Conservation (phyloP, 2,888 invertebrate species). For the Phytoseiulus persimilis region DNA sequence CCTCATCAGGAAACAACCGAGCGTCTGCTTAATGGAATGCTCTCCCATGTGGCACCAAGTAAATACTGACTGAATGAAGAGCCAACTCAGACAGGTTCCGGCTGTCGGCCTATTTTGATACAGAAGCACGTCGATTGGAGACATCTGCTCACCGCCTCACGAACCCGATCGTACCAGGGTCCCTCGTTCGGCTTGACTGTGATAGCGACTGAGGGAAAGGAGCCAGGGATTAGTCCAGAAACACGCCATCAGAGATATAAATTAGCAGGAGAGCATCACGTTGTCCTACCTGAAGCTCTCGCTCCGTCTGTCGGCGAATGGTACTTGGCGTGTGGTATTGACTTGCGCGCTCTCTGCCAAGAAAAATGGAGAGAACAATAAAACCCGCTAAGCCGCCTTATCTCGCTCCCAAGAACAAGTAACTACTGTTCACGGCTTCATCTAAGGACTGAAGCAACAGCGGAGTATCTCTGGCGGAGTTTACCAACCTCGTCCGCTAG, state of each 20-base stretch:
- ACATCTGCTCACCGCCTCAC: not conserved
- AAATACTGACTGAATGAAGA: not conserved
- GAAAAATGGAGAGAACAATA: not conserved
- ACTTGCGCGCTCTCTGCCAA: constrained; percentile 23
- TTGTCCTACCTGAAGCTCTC: constrained; percentile 6
- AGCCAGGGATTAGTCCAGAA: not conserved
- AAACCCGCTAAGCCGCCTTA: not conserved
- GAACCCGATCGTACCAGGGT: constrained; percentile 16
- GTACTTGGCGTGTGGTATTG: constrained; percentile 23
- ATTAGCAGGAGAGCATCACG: no score
- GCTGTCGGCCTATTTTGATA: constrained; percentile 23
- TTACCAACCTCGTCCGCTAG: constrained; percentile 16
- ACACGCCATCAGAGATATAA: not conserved
- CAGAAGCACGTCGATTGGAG: constrained; percentile 25
- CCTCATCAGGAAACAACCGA: not conserved
- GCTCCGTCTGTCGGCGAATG: constrained; percentile 31
- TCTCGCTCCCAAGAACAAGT: not conserved
- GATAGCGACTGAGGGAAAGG: not conserved
- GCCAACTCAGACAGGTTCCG: constrained; percentile 11
- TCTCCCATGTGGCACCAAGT: not conserved
- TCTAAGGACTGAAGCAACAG: not conserved
- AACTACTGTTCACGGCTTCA: not conserved
- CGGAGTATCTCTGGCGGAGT: not conserved
- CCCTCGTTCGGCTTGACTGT: constrained; percentile 21
- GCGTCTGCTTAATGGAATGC: not conserved